These are phyloP conservation scores for Tipula unca DNA, from an alignment of 2,888 invertebrate species.

Conservation along the genomic window DNA sequence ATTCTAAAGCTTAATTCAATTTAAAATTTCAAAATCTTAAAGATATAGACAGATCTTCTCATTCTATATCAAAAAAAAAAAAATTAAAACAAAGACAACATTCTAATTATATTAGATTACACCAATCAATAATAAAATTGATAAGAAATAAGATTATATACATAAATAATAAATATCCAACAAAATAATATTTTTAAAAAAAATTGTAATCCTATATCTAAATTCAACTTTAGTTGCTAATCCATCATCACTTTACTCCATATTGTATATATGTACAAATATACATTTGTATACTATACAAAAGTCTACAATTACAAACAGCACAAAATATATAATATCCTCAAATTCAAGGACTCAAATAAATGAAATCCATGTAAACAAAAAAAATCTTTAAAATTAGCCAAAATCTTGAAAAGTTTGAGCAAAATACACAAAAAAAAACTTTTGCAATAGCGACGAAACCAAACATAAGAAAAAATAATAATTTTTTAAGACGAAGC, in stretches of 20 bases:
- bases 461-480: background rate
- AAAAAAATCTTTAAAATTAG: background rate
- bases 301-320: background rate
- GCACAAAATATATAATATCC: background rate
- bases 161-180: background rate
- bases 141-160: slow-evolving; percentile 8
- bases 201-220: slow-evolving; percentile 3
- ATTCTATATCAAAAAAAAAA: background rate
- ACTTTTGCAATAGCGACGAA: background rate
- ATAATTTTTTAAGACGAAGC: background rate
- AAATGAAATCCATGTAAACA: background rate
- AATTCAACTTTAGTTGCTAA: background rate
- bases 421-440: background rate
- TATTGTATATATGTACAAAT: background rate
- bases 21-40: background rate
- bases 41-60: background rate
- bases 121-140: background rate
- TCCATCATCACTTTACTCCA: background rate
- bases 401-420: background rate
- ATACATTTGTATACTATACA: background rate
- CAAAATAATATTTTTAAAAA: background rate
- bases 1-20: background rate
- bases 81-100: background rate
- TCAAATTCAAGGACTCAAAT: background rate
- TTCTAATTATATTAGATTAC: background rate